Evolutionary conservation across 2,888 invertebrate species (phyloP), one percentile per base, ranked within the genome.

Genomic region (Polydrusus tereticollis): DNA sequence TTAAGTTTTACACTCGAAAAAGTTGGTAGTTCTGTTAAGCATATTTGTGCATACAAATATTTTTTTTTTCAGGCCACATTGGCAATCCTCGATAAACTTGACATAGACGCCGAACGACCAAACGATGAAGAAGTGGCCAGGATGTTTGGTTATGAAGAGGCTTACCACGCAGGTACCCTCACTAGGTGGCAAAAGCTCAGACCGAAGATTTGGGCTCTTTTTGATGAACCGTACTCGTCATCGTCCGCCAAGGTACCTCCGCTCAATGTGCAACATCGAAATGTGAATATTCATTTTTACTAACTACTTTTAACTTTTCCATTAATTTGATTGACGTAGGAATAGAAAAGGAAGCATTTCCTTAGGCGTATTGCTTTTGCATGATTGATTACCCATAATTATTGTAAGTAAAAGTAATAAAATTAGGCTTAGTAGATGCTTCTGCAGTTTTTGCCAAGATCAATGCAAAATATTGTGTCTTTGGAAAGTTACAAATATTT

Each of bases 141-240:
- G 78, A 90, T 96, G 83, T 98, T 98, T 85, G 97, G 96, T 10
- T 93, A 93, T 85, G 94, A 95, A 84, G 94, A 96, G 82, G 94
- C 94, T 33, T 94, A 94, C 83, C 88, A 92, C 78, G 89, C 91
- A 52, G 95, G 95, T 4, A 92, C 91, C 47, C 87, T 95, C 65
- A 93, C 93, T 8, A 88, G 90, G 76, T 98, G 98, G 98, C 97
- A 97, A 87, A 89, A 92, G 75, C 87, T 96, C 78, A 96, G 97
- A 82, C 97, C 97, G 4, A 94, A 93, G 84, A 91, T 98, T 60
- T 98, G 97, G 97, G 94, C 97, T 2, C 87, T 98, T 67, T 98
- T 99, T 84, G 97, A 98, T 83, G 98, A 98, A 86, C 98, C 98
- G 0, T 96, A 97, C 80, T 97, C 97, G 76, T 97, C 97, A 67